Conservation (phyloP, 2,797 vertebrate species). For the Galaxias olidus region DNA sequence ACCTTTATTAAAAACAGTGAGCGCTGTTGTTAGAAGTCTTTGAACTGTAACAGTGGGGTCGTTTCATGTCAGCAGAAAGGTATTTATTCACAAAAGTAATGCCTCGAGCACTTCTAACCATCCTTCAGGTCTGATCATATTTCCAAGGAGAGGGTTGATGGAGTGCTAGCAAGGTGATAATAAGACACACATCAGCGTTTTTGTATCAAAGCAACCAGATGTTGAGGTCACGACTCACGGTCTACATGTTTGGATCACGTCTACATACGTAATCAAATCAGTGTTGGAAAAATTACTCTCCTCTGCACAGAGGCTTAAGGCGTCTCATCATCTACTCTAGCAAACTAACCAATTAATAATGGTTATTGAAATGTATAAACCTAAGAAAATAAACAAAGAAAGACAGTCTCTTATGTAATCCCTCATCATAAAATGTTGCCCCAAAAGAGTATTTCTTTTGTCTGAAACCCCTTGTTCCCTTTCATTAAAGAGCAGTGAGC, state of each 20-base stretch:
- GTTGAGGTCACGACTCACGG: slow-evolving; percentile 42
- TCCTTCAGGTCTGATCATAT: slow-evolving; percentile 15
- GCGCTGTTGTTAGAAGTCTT: slow-evolving; percentile 25
- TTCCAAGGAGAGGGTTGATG: slow-evolving; percentile 18
- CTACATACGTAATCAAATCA: too few relatives aligned
- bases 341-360: too few relatives aligned
- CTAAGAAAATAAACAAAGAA: too few relatives aligned
- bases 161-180: slow-evolving; percentile 33
- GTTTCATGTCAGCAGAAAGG: too few relatives aligned
- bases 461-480: not conserved
- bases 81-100: too few relatives aligned
- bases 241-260: not conserved
- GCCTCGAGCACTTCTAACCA: too few relatives aligned
- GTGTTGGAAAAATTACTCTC: too few relatives aligned
- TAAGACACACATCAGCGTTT: slow-evolving; percentile 13
- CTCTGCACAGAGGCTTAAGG: too few relatives aligned
- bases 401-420: too few relatives aligned
- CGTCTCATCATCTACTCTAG: too few relatives aligned
- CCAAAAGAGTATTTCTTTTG: not conserved
- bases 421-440: too few relatives aligned
- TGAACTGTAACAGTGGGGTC: slow-evolving; percentile 18
- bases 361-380: too few relatives aligned
- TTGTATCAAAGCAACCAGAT: slow-evolving; percentile 40
- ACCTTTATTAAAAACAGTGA: slow-evolving; percentile 6
- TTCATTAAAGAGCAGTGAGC: slow-evolving; percentile 6